Evolutionary conservation across 2,888 invertebrate species (phyloP).

Genomic region (Periphyllus acericola): DNA sequence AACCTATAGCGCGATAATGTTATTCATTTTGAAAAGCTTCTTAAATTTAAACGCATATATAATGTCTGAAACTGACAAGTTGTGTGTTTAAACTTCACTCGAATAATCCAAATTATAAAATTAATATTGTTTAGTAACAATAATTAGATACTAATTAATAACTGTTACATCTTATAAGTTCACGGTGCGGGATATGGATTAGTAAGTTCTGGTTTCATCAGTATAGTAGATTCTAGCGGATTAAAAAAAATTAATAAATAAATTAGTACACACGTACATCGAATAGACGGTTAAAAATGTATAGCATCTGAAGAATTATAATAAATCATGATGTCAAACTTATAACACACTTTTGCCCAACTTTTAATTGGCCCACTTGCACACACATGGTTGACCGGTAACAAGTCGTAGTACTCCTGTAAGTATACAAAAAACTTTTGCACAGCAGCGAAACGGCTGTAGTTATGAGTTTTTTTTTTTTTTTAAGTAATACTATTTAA

Average conservation of each 20-base stretch:
- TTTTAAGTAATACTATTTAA: slow-evolving; percentile 37
- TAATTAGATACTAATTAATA: neutral
- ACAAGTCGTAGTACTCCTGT: slow-evolving; percentile 10
- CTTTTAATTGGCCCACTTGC: slow-evolving; percentile 37
- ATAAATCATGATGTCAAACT: slow-evolving; percentile 11
- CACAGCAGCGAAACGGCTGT: slow-evolving; percentile 6
- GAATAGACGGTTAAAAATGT: neutral
- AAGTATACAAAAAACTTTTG: slow-evolving; percentile 33
- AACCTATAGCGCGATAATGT: neutral
- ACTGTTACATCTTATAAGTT: neutral
- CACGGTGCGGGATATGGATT: neutral
- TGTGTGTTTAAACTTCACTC: neutral
- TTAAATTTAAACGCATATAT: neutral
- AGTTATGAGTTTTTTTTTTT: slow-evolving; percentile 34
- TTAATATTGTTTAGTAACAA: slow-evolving; percentile 15
- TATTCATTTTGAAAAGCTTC: neutral
- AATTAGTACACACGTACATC: no score
- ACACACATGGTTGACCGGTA: slow-evolving; percentile 31
- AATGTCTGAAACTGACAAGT: slow-evolving; percentile 15
- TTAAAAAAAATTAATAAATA: no score
- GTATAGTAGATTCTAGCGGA: no score
- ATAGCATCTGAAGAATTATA: neutral
- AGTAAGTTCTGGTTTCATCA: no score
- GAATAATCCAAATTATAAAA: neutral
- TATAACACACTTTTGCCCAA: neutral